Percentiles rank a stretch among this genome's conserved stretches.
Conservation (phyloP, 2,888 invertebrate species). For the Eilema caniola region DNA sequence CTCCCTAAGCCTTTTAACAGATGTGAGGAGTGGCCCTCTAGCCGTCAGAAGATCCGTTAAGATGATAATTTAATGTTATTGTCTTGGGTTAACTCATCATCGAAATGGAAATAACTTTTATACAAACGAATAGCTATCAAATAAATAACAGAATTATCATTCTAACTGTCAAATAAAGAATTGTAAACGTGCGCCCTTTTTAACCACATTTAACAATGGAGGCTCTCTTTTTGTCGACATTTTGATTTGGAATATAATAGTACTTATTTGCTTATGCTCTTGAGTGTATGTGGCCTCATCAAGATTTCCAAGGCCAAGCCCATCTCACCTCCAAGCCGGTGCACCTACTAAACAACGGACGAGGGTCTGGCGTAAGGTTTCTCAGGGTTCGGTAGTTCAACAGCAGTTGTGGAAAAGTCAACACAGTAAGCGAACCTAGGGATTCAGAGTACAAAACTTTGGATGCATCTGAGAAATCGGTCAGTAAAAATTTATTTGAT, state of each 20-base stretch:
- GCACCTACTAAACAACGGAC: too few species aligned
- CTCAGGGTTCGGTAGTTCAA: too few species aligned
- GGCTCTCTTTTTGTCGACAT: constrained; percentile 5
- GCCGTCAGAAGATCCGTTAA: constrained; percentile 10
- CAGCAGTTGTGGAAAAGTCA: too few species aligned
- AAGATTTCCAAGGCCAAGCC: not conserved
- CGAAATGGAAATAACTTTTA: constrained; percentile 3
- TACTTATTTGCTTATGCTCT: not conserved
- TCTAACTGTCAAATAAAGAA: constrained; percentile 4
- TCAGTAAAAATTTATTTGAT: too few species aligned
- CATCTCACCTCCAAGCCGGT: too few species aligned
- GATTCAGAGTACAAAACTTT: too few species aligned
- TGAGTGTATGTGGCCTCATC: not conserved
- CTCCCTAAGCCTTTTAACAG: constrained; percentile 6
- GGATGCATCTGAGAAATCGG: too few species aligned
- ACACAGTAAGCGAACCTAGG: too few species aligned
- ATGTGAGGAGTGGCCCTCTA: constrained; percentile 7
- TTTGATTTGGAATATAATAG: not conserved
- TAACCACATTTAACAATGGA: not conserved
- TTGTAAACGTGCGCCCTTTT: constrained; percentile 7
- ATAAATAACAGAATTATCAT: constrained; percentile 14
- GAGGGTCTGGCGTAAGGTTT: too few species aligned
- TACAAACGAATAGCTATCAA: constrained; percentile 9
- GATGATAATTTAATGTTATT: constrained; percentile 17
- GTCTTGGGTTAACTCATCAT: constrained; percentile 12